A percentile compares a stretch with the other conserved stretches of the same genome.
Conservation (phyloP, 2,797 vertebrate species). For the Pyrocephalus nanus region DNA sequence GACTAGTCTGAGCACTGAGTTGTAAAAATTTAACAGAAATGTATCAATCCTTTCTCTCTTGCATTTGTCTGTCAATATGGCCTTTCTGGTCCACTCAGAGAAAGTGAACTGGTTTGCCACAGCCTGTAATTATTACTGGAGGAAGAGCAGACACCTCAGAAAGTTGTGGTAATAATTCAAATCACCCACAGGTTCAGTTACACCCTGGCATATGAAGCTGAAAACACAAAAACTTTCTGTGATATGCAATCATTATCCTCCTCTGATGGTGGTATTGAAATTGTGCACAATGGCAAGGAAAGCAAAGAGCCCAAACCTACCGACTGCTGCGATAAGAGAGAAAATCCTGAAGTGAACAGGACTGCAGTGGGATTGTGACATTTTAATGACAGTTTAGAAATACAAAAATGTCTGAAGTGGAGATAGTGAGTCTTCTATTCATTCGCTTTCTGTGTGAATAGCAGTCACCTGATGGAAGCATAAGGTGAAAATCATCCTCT, state of each 20-base stretch:
- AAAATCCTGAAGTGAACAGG: conserved; percentile 26
- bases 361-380: conserved; percentile 30
- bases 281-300: conserved; percentile 12
- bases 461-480: neutral
- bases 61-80: neutral
- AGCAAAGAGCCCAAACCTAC: conserved; percentile 15
- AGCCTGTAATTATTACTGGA: neutral
- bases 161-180: conserved; percentile 36
- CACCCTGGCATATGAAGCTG: neutral
- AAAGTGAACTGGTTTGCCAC: neutral
- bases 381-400: conserved; percentile 60
- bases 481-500: neutral
- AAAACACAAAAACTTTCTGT: conserved; percentile 43
- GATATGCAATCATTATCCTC: conserved; percentile 10
- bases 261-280: neutral
- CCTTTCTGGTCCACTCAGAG: neutral
- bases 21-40: neutral
- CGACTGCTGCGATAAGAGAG: conserved; percentile 34
- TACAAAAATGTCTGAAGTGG: conserved; percentile 18
- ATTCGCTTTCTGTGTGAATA: neutral
- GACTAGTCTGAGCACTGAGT: neutral
- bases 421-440: conserved; percentile 14
- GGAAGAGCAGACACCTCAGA: neutral
- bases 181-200: conserved; percentile 4
- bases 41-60: neutral